phyloP scores from a whole-genome alignment of 2,888 invertebrate genomes.

The Marronus borbonicus region DNA sequence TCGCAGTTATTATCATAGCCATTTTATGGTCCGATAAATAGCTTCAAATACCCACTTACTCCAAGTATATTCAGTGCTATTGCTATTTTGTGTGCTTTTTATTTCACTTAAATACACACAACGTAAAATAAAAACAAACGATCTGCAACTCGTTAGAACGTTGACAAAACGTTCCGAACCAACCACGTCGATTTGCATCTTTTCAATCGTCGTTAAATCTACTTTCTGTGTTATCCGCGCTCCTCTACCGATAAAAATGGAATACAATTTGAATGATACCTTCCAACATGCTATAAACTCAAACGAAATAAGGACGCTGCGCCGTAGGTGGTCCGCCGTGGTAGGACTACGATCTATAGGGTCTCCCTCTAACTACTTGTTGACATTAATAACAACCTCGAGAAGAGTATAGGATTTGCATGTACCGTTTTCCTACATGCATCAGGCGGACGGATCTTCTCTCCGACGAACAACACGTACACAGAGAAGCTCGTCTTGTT shows the following conservation, averaged over 20 bases:
- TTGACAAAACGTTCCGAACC: neutral
- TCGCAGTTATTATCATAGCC: too few relatives aligned
- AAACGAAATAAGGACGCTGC: constrained; percentile 50
- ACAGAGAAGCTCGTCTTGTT: neutral
- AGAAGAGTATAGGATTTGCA: constrained; percentile 17
- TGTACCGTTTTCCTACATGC: constrained; percentile 13
- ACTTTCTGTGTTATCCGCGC: constrained; percentile 11
- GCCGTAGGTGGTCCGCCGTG: constrained; percentile 57
- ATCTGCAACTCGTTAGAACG: too few relatives aligned
- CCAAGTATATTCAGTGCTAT: too few relatives aligned
- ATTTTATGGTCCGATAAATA: too few relatives aligned
- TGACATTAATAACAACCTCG: constrained; percentile 59
- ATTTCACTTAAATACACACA: too few relatives aligned
- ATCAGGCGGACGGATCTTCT: constrained; percentile 11
- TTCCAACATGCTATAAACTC: constrained; percentile 52
- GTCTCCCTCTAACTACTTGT: constrained; percentile 58
- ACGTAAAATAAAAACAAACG: neutral
- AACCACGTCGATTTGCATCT: neutral
- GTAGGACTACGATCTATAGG: constrained; percentile 35
- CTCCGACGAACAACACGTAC: neutral
- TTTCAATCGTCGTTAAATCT: neutral
- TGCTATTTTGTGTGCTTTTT: too few relatives aligned
- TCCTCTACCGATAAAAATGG: constrained; percentile 3
- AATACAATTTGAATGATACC: constrained; percentile 34
- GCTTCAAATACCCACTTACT: too few relatives aligned